A percentile compares a stretch with the other conserved stretches of the same genome.
phyloP scores from a whole-genome alignment of 2,113 vertebrate species.

The Eupsittula cactorum region DNA sequence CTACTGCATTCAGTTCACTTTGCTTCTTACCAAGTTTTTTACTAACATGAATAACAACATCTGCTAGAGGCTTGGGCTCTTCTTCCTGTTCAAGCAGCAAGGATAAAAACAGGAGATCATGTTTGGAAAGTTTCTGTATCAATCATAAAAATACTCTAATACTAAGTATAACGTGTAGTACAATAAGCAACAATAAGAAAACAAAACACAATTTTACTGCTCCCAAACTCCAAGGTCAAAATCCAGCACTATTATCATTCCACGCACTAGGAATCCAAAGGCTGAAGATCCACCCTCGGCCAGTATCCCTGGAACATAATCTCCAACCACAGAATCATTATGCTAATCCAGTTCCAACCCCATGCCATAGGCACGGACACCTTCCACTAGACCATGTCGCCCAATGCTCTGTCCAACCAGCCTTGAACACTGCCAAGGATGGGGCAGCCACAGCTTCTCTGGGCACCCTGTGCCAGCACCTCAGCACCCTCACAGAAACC shows the following conservation, averaged over 20 bases:
- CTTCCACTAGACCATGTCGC: not conserved
- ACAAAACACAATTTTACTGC: not conserved
- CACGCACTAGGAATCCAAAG: not conserved
- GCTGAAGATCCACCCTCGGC: not conserved
- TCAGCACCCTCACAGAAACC: not conserved
- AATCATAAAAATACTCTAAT: not conserved
- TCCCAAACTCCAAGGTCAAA: not conserved
- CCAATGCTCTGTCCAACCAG: not conserved
- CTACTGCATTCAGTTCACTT: constrained; percentile 87
- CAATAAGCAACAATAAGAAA: not conserved
- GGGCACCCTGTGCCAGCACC: not conserved
- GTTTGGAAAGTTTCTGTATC: not conserved
- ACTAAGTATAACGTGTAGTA: not conserved
- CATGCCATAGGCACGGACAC: not conserved
- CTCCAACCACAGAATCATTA: not conserved
- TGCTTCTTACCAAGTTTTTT: constrained; percentile 94
- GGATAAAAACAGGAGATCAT: not conserved
- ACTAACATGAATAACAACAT: constrained; percentile 89
- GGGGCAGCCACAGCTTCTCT: not conserved
- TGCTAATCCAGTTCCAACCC: not conserved
- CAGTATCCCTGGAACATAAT: not conserved
- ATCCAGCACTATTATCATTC: not conserved
- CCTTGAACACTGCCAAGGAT: not conserved
- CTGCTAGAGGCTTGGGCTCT: constrained; percentile 74
- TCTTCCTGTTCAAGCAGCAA: constrained; percentile 57